Base-by-base conservation (phyloP, 2,113 vertebrate genomes). In the Cyprinodon tularosa region DNA sequence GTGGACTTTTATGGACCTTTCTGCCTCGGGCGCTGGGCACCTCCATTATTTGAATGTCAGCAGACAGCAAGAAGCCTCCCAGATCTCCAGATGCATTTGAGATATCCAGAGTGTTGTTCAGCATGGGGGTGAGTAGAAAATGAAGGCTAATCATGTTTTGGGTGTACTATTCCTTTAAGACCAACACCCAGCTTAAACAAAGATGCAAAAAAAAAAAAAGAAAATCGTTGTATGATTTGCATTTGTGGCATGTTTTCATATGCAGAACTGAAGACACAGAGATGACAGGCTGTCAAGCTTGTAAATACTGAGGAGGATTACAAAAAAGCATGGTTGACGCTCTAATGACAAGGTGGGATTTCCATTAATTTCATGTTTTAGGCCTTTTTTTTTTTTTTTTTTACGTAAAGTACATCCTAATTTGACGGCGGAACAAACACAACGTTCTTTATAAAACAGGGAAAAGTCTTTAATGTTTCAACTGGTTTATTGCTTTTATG, bases 341-440 rank as follows among this genome's bases (percentile, higher is more conserved):
- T 74, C 57, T 45, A 68, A 62, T 71, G 65, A 66, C 39, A 76
- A 39, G 45, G 71, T 61, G 62, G 15, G 66, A 48, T 68, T 70
- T 74, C 57, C 40, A 71, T 66, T 73, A 42, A 84, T 84, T 78
- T 76, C 68, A 81, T 72, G 53, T 62, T 84, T 66, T 22, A 72
- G 20, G 64, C 53, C 42, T 61, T 74, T 47, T 29, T 29, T 36
- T 74, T 47, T 74, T 47, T 36, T 22, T 15, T 62, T 77, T 68
- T 48, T 29, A 29, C 12, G 44, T 62, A 42, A 71, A 53, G 57
- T 11, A 45, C n/a, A 17, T 53, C 44, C 2, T 57, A 29, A 68
- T 50, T 50, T 60, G 14, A 37, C 63, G 44, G 12, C 45, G 62
- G 12, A 60, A 44, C 42, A 68, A 37, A 62, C 61, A 38, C 36